Conservation (phyloP, 1,140 invertebrate genomes). For the Bombus soroeensis region DNA sequence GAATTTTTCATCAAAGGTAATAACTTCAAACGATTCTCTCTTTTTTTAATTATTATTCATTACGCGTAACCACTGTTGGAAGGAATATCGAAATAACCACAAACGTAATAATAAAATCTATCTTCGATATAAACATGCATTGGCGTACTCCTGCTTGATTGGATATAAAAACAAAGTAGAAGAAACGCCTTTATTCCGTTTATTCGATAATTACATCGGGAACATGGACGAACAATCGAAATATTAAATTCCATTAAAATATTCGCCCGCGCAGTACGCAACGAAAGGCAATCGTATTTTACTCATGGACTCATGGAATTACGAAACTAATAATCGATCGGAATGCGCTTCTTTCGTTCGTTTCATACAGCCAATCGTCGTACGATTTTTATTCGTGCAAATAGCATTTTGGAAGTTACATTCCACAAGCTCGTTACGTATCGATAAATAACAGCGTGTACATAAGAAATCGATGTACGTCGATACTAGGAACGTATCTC, state of each 20-base stretch:
- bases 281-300: slow-evolving; percentile 42
- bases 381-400: not conserved
- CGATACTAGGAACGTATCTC: not conserved
- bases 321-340: slow-evolving; percentile 54
- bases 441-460: not conserved
- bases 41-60: not conserved
- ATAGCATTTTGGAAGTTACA: slow-evolving; percentile 15
- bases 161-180: slow-evolving; percentile 47
- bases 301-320: slow-evolving; percentile 32
- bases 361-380: not conserved
- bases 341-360: slow-evolving; percentile 17
- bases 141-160: slow-evolving; percentile 25
- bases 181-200: slow-evolving; percentile 41
- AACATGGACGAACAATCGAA: slow-evolving; percentile 50
- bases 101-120: slow-evolving; percentile 11
- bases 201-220: slow-evolving; percentile 35
- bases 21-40: not conserved
- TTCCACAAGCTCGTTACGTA: not conserved
- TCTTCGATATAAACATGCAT: slow-evolving; percentile 26
- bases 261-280: slow-evolving; percentile 13
- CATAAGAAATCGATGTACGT: not conserved
- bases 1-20: slow-evolving; percentile 27
- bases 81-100: slow-evolving; percentile 40
- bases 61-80: slow-evolving; percentile 21
- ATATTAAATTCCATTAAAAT: slow-evolving; percentile 62